phyloP scores from a whole-genome alignment of 1,140 invertebrate species.

The Drosophila dunni region DNA sequence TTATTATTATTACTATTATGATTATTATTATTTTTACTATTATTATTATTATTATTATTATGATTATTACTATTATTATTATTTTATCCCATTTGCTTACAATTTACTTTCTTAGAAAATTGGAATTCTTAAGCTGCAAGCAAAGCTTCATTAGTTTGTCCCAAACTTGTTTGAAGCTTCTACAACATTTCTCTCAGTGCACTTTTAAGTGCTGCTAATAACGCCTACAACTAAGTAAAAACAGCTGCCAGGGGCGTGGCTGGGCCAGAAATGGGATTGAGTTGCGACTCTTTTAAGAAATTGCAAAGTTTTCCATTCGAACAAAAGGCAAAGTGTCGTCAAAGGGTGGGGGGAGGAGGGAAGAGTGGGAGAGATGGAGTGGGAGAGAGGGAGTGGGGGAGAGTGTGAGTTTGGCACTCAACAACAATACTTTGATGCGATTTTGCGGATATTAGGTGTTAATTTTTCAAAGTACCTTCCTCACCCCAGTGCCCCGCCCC shows the following conservation, averaged over 20 bases:
- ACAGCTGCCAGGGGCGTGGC: slow-evolving; percentile 51
- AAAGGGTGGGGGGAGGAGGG: not conserved
- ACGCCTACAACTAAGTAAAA: slow-evolving; percentile 75
- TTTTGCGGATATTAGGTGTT: slow-evolving; percentile 83
- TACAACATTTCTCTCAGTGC: not conserved
- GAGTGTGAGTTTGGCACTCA: slow-evolving; percentile 20
- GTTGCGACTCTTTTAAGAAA: slow-evolving; percentile 77
- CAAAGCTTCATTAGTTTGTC: no score
- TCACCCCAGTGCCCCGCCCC: not conserved
- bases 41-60: no score
- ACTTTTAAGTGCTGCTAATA: slow-evolving; percentile 78
- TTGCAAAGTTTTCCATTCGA: slow-evolving; percentile 73
- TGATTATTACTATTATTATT: no score
- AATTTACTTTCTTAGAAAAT: no score
- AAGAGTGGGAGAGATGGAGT: not conserved
- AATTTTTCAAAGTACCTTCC: slow-evolving; percentile 71
- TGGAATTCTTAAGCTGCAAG: no score
- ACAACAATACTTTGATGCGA: slow-evolving; percentile 81
- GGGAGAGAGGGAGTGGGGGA: no score
- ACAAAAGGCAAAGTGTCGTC: slow-evolving; percentile 56
- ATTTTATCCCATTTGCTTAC: no score
- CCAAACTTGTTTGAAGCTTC: no score
- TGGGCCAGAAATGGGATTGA: not conserved
- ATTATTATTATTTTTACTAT: no score
- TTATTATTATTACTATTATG: no score